phyloP scores from a whole-genome alignment of 2,113 vertebrate genomes.

The Gulo gulo region DNA sequence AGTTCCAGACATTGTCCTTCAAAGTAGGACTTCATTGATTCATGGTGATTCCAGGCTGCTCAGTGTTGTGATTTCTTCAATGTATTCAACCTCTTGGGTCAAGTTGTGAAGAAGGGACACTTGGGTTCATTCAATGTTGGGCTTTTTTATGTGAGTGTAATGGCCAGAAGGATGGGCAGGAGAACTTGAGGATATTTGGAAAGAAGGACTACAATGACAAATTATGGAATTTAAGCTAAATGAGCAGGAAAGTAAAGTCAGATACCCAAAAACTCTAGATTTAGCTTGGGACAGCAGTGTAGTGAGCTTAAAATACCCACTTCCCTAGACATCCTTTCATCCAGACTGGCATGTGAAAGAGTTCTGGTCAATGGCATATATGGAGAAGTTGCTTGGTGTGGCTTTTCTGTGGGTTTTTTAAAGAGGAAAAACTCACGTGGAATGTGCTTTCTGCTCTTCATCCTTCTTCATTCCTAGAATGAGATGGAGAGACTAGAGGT shows the following conservation, averaged over 20 bases:
- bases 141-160: background rate
- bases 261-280: background rate
- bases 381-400: background rate
- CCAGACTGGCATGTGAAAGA: background rate
- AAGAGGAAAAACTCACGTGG: background rate
- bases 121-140: background rate
- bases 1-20: background rate
- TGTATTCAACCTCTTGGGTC: background rate
- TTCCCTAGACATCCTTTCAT: background rate
- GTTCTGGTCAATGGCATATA: background rate
- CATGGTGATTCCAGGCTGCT: background rate
- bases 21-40: background rate
- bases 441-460: background rate
- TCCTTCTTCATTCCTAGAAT: background rate
- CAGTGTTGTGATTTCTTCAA: background rate
- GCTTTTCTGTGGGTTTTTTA: background rate
- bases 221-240: background rate
- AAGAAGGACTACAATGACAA: background rate
- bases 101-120: background rate
- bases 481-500: background rate
- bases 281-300: background rate
- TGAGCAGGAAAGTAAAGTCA: background rate
- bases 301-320: background rate
- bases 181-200: background rate
- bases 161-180: background rate